Percentiles rank a stretch among this genome's conserved stretches.
phyloP scores from a whole-genome alignment of 2,888 invertebrate genomes.

The Ochropacha duplaris region DNA sequence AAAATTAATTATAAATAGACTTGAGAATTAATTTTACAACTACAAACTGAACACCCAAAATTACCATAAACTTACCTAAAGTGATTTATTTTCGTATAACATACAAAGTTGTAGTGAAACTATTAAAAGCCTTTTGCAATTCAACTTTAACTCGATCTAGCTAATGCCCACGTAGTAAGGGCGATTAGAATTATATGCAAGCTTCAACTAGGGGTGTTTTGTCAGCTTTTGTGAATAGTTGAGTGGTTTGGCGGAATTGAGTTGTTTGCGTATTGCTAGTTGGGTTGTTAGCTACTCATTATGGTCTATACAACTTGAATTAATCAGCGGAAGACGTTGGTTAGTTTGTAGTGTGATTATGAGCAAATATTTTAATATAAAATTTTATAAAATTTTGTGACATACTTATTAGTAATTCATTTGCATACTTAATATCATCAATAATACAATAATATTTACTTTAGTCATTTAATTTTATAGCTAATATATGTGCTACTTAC shows the following conservation, averaged over 20 bases:
- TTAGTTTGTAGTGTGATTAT: not conserved
- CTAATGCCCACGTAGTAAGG: conserved; percentile 10
- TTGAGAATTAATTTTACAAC: not conserved
- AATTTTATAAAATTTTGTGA: no score
- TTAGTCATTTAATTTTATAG: no score
- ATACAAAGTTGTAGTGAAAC: not conserved
- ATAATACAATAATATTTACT: no score
- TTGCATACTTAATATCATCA: no score
- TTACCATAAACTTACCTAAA: not conserved
- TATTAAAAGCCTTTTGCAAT: conserved; percentile 16
- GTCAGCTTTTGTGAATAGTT: conserved; percentile 47
- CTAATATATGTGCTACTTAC: no score
- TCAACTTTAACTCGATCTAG: conserved; percentile 41
- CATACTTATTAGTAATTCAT: no score
- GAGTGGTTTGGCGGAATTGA: conserved; percentile 43
- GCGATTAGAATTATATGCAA: conserved; percentile 33
- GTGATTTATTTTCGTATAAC: not conserved
- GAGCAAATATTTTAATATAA: no score
- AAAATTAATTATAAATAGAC: not conserved
- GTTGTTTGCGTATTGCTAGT: conserved; percentile 41
- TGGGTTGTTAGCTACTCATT: not conserved
- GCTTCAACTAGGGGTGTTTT: conserved; percentile 26
- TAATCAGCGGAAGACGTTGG: not conserved
- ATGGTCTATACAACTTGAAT: not conserved
- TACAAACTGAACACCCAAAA: not conserved